These are phyloP conservation scores for Atractosteus spatula DNA, from an alignment of 2,113 vertebrate species.

Conservation along the genomic window DNA sequence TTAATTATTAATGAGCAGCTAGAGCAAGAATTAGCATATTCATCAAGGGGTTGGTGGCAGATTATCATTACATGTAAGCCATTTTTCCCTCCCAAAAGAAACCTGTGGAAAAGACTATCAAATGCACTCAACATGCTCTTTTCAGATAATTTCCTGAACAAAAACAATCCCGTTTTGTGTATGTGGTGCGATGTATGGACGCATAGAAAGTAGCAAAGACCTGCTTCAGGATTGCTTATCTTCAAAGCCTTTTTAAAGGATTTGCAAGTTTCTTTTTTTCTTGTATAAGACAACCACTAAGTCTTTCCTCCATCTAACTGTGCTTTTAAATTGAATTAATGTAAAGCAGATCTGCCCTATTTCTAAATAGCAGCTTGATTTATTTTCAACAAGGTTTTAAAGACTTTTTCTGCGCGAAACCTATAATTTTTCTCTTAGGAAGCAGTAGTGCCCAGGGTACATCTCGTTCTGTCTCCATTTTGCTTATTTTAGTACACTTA, in stretches of 20 bases:
- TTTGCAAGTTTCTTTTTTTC: slow-evolving; percentile 32
- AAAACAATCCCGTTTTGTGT: slow-evolving; percentile 23
- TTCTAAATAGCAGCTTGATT: slow-evolving; percentile 24
- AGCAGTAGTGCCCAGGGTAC: slow-evolving; percentile 27
- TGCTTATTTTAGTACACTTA: slow-evolving; percentile 7
- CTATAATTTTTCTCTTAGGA: slow-evolving; percentile 24
- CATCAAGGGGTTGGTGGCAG: slow-evolving; percentile 15
- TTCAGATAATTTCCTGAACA: slow-evolving; percentile 41
- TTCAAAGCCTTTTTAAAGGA: slow-evolving; percentile 42
- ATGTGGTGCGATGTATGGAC: slow-evolving; percentile 27
- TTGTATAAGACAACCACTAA: slow-evolving; percentile 43
- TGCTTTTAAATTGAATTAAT: slow-evolving; percentile 38
- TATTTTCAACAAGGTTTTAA: slow-evolving; percentile 19
- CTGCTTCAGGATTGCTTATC: slow-evolving; percentile 38
- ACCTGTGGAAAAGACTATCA: slow-evolving; percentile 13
- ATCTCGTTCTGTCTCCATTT: slow-evolving; percentile 19
- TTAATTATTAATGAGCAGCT: slow-evolving; percentile 45
- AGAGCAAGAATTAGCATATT: slow-evolving; percentile 33
- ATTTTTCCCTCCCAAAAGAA: slow-evolving; percentile 14
- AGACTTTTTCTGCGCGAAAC: not conserved
- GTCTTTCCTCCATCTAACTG: slow-evolving; percentile 33
- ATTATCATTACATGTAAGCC: slow-evolving; percentile 9
- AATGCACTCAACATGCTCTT: slow-evolving; percentile 31
- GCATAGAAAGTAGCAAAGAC: slow-evolving; percentile 47
- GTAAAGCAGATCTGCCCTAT: slow-evolving; percentile 32